Percentiles rank a stretch among this genome's conserved stretches.
Conservation (phyloP, 1,140 invertebrate genomes). For the Rhopalosiphum maidis region DNA sequence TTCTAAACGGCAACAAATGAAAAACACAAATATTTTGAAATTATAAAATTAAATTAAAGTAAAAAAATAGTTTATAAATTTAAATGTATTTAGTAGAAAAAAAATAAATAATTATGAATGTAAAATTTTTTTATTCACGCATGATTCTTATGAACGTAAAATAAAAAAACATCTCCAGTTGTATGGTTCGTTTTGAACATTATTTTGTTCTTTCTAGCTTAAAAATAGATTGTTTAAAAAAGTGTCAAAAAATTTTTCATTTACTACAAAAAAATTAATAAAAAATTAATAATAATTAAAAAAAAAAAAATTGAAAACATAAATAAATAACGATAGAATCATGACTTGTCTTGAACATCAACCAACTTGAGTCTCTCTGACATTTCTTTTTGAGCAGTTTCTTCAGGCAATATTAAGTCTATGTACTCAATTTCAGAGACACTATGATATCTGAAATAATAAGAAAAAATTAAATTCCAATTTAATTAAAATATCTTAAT, state of each 20-base stretch:
- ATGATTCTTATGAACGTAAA: not conserved
- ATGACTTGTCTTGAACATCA: conserved; percentile 49
- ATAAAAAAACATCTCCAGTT: conserved; percentile 53
- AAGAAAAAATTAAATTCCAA: not conserved
- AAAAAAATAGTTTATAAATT: conserved; percentile 24
- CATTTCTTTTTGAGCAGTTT: conserved; percentile 53
- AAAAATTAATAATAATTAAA: conserved; percentile 35
- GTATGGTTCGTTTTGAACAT: conserved; percentile 55
- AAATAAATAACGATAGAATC: conserved; percentile 49
- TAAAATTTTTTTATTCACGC: conserved; percentile 49
- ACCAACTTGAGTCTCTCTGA: conserved; percentile 51
- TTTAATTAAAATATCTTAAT: not conserved
- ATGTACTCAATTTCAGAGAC: conserved; percentile 50
- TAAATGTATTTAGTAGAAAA: not conserved
- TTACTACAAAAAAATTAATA: conserved; percentile 30
- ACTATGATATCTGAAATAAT: conserved; percentile 43
- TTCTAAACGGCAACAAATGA: not conserved
- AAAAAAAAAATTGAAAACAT: conserved; percentile 29
- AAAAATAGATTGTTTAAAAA: conserved; percentile 43
- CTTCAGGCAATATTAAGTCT: conserved; percentile 41
- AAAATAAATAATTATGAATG: conserved; percentile 41
- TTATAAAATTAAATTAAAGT: conserved; percentile 22
- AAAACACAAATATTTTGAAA: conserved; percentile 22
- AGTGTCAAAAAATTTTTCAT: conserved; percentile 39
- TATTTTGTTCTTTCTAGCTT: conserved; percentile 30